Evolutionary conservation across 1,140 invertebrate genomes (phyloP).

Genomic region (Drepana arcuata): DNA sequence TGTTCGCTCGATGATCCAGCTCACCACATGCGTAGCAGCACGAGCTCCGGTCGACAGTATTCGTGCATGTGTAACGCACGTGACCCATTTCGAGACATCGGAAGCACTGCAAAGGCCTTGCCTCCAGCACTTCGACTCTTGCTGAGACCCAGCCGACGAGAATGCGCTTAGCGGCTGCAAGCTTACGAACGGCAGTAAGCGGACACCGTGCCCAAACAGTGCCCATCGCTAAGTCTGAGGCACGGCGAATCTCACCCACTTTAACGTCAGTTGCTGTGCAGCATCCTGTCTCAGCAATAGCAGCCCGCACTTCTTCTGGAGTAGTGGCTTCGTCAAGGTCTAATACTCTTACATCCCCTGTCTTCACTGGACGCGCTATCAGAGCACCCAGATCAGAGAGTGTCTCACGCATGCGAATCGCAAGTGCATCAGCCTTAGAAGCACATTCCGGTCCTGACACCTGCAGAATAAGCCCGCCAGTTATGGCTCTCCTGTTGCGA

Average conservation of each 20-base stretch:
- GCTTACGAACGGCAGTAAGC: neutral
- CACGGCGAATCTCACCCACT: neutral
- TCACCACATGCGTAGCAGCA: neutral
- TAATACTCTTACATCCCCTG: constrained; percentile 9
- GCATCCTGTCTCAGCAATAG: neutral
- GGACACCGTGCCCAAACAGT: constrained; percentile 5
- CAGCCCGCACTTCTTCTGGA: neutral
- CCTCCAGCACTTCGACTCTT: neutral
- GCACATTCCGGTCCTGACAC: constrained; percentile 3
- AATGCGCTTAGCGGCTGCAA: neutral
- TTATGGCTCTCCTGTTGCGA: neutral
- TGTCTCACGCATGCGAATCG: constrained; percentile 1
- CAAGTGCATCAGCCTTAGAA: constrained; percentile 11
- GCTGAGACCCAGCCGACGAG: constrained; percentile 4
- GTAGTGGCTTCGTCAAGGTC: constrained; percentile 14
- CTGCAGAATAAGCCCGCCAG: constrained; percentile 7
- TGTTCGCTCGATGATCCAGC: neutral
- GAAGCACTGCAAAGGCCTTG: constrained; percentile 5
- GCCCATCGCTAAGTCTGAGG: neutral
- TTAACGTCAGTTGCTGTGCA: neutral
- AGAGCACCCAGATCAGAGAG: constrained; percentile 1
- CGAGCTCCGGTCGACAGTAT: neutral
- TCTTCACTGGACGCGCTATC: constrained; percentile 10
- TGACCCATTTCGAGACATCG: constrained; percentile 8
- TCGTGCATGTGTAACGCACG: neutral